Evolutionary conservation across 2,888 invertebrate genomes (phyloP).

Genomic region (Yponomeuta sedellus): DNA sequence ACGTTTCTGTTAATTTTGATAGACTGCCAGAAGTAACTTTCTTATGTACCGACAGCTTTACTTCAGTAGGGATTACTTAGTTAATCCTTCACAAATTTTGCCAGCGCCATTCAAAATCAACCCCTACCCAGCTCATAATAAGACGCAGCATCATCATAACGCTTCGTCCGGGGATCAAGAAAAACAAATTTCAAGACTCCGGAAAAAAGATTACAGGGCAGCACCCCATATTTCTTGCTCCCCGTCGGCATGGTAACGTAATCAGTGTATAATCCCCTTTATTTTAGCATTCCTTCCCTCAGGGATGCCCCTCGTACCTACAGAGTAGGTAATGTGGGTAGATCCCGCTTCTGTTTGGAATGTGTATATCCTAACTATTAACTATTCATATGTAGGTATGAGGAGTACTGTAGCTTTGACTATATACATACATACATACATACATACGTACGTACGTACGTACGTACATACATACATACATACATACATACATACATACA

Average conservation of each 20-base stretch:
- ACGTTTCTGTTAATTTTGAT: too few species aligned
- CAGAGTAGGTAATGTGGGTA: constrained; percentile 16
- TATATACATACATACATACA: too few species aligned
- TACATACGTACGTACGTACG: too few species aligned
- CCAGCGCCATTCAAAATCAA: background rate
- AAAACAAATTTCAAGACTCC: background rate
- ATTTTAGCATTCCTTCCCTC: constrained; percentile 56
- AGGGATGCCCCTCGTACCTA: constrained; percentile 27
- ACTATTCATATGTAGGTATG: too few species aligned
- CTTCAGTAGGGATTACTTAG: background rate
- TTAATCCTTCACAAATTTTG: background rate
- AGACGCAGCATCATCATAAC: background rate
- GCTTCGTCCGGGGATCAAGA: background rate
- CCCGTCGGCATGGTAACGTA: constrained; percentile 51
- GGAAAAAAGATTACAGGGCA: constrained; percentile 1
- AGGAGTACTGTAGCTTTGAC: too few species aligned
- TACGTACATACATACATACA: too few species aligned
- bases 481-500: too few species aligned
- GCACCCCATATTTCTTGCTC: background rate
- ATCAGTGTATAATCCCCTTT: constrained; percentile 64
- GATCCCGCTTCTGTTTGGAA: constrained; percentile 1
- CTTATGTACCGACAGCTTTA: too few species aligned
- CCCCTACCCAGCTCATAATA: background rate
- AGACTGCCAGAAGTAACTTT: too few species aligned
- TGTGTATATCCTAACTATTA: too few species aligned